These are phyloP conservation scores for Heteromurus nitidus DNA, from an alignment of 2,888 invertebrate species.

Conservation along the genomic window DNA sequence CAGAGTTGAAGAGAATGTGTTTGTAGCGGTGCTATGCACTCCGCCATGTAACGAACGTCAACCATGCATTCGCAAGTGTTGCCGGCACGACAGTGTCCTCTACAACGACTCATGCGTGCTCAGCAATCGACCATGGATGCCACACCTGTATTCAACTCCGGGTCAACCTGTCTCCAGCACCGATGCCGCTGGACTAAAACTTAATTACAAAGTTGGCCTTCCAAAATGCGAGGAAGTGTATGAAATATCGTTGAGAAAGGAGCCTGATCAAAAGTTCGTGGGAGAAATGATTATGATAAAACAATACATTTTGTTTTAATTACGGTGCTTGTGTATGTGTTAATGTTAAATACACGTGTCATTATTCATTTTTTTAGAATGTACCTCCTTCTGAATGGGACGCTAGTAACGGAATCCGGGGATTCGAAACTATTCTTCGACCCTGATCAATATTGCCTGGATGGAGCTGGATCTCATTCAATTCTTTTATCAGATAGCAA, in stretches of 20 bases:
- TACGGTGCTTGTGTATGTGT: no score
- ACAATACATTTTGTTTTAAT: no score
- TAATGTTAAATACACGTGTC: no score
- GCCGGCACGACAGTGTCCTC: slow-evolving; percentile 67
- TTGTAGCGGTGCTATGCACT: slow-evolving; percentile 71
- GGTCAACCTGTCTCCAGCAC: slow-evolving; percentile 16
- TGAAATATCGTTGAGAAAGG: slow-evolving; percentile 63
- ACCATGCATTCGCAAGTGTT: slow-evolving; percentile 73
- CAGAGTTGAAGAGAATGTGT: slow-evolving; percentile 65
- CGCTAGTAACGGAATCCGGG: slow-evolving; percentile 65
- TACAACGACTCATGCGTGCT: slow-evolving; percentile 66
- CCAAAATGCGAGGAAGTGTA: slow-evolving; percentile 67
- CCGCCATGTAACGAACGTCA: slow-evolving; percentile 67
- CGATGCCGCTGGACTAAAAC: slow-evolving; percentile 29
- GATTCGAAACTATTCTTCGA: slow-evolving; percentile 76
- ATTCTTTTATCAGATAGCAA: slow-evolving; percentile 49
- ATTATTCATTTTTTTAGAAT: slow-evolving; percentile 56
- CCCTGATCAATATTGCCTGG: slow-evolving; percentile 77
- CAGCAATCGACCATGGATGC: slow-evolving; percentile 67
- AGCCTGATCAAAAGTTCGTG: slow-evolving; percentile 67
- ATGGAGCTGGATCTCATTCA: slow-evolving; percentile 72
- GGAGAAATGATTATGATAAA: slow-evolving; percentile 14
- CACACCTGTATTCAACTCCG: slow-evolving; percentile 65
- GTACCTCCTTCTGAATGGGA: slow-evolving; percentile 70
- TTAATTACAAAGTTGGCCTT: slow-evolving; percentile 68